Base-by-base conservation (phyloP, 2,113 vertebrate genomes). In the Pterophyllum scalare region DNA sequence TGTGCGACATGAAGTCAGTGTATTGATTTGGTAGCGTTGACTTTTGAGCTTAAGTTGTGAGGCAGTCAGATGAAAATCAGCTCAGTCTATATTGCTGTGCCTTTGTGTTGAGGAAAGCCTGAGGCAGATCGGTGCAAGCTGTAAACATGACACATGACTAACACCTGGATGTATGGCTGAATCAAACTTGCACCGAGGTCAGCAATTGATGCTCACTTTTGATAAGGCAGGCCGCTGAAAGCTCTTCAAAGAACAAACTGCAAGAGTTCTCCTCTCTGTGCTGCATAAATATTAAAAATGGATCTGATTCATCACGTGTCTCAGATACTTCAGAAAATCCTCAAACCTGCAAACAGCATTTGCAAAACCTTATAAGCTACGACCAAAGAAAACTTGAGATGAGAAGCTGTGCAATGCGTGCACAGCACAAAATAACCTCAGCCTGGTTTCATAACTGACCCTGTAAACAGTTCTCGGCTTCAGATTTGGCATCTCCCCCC, bases 391-490 rank as follows among this genome's bases (percentile, higher is more conserved):
- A 60, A 24, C 38, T 17, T 52, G 65, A 80, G 52, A 75, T 75
- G 72, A 75, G 54, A 75, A 40, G 54, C 33, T 40, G 74, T 40
- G 74, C 9, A n/a, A 57, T 75, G 20, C 35, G 20, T 24, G 35
- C 72, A 75, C n/a, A 57, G 24, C 67, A 72, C 46, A 40, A 58
- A 58, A 19, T 58, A 58, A 58, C 52, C 52, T 75, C 67, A 54
- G 26, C 19, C 54, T 33, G 67, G 46, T 72, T 72, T 72, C 67
- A 33, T 72, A 72, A 72, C 67, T 54, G 67, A 72, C 67, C 67
- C 28, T 54, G 67, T 54, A 72, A 72, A 72, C 9, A 75, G 54
- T 56, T 40, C 54, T 75, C 3, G n/a, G 72, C 52, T 57, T 75
- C 19, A 72, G 20, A 72, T 72, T 72, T 72, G 67, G 46, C 67